Evolutionary conservation across 2,888 invertebrate genomes (phyloP), one percentile per base, ranked within the genome.

Genomic region (Panzeria rudis): DNA sequence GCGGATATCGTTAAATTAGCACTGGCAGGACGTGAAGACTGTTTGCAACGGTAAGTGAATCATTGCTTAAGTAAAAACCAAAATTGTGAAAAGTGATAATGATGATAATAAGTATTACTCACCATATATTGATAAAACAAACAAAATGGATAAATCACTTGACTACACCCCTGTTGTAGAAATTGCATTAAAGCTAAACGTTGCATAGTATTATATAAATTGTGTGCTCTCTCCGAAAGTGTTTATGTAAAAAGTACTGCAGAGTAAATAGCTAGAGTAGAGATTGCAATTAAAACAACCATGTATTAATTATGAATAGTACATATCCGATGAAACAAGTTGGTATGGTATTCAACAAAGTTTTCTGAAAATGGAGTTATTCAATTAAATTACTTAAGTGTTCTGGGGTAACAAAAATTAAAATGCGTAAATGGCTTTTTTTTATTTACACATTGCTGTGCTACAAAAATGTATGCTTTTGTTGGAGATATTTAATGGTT

Each of bases 1-100:
- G 91, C 92, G 87, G 93, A 93, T 90, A 93, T 93, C 90, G 93
- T 93, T 89, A 92, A 92, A 90, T 91, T 93, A 88, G 93, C 92
- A 85, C 86, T 93, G 89, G 90, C 89, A 87, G 92, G 91, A 88
- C 91, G 92, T 88, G 92, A 92, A 86, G 92, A 91, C 85, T 93
- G 93, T 88, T 88, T 92, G 86, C 91, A 91, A 87, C 89, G 91
- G 93, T 93, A 88, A 92, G 91, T 90, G 72, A 54, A 78, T 77
- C 52, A 68, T 75, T 68, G 13, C 75, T 62, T 75, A 29, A 64
- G 52, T 25, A 76, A 75, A 80, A 75, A 69, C 35, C 50, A 17
- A 81, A 73, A 61, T 52, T 52, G 20, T 52, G 54, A 44, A 62
- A 64, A 56, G n/a, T 52, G 71, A 71, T 76, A 71, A 76, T 71